A percentile compares a stretch with the other conserved stretches of the same genome.
Conservation (phyloP, 2,113 vertebrate species). For the Peromyscus polionotus region DNA sequence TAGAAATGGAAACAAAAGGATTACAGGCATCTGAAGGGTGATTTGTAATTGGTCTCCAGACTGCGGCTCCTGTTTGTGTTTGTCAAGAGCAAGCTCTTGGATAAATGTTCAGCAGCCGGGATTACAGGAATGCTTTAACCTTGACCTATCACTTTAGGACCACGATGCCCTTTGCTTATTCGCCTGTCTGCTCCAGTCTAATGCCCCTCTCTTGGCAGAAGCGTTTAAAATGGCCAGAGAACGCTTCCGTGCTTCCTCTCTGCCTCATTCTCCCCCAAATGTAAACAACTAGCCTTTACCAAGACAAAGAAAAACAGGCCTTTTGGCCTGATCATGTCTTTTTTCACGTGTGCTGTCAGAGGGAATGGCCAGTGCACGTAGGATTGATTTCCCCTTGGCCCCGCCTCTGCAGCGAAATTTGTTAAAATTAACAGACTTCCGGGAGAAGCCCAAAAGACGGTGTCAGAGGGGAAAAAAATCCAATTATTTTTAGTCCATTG, state of each 20-base stretch:
- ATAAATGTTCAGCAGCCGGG: constrained; percentile 83
- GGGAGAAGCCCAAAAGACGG: constrained; percentile 16
- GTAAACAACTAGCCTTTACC: constrained; percentile 46
- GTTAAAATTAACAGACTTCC: constrained; percentile 8
- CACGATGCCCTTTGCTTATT: constrained; percentile 77
- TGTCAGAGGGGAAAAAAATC: background rate
- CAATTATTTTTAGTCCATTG: background rate
- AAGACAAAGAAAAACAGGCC: constrained; percentile 48
- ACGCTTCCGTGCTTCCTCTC: background rate
- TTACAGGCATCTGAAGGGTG: constrained; percentile 86
- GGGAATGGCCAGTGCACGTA: background rate
- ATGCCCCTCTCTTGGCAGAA: constrained; percentile 75
- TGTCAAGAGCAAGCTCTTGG: constrained; percentile 78
- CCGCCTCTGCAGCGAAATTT: background rate
- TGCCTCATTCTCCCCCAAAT: background rate
- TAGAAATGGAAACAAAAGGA: constrained; percentile 87
- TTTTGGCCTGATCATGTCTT: background rate
- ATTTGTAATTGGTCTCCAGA: constrained; percentile 89
- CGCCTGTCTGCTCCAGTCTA: constrained; percentile 68
- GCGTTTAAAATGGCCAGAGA: constrained; percentile 79
- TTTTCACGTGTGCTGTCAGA: background rate
- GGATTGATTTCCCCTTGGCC: background rate
- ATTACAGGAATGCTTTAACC: constrained; percentile 88
- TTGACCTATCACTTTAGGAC: constrained; percentile 83
- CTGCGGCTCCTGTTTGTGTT: constrained; percentile 76